Evolutionary conservation across 2,797 vertebrate genomes (phyloP).

Genomic region (Xenentodon cancila): DNA sequence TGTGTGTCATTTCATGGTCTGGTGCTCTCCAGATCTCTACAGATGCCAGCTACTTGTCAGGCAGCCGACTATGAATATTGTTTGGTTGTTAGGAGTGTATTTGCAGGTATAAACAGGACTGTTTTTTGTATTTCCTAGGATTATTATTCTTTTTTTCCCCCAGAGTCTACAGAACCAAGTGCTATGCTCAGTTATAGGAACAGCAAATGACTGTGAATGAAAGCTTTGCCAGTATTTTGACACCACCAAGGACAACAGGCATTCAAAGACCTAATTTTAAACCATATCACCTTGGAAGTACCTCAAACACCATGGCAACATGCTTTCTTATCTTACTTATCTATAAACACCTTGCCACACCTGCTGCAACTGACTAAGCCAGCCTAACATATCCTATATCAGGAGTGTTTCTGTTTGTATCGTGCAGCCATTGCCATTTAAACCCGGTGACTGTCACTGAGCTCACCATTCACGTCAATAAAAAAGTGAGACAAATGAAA

Average conservation of each 20-base stretch:
- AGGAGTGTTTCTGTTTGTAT: conserved; percentile 69
- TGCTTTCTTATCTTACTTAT: conserved; percentile 80
- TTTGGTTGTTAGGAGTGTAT: no score
- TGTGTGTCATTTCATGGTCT: no score
- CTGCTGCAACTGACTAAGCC: conserved; percentile 73
- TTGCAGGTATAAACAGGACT: no score
- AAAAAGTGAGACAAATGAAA: conserved; percentile 19
- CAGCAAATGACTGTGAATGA: conserved; percentile 11
- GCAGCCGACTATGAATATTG: no score
- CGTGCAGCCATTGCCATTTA: conserved; percentile 27
- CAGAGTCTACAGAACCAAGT: conserved; percentile 18
- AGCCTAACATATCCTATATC: conserved; percentile 59
- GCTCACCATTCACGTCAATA: conserved; percentile 41
- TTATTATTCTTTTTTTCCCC: conserved; percentile 10
- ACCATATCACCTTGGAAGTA: conserved; percentile 78
- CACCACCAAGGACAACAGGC: conserved; percentile 71
- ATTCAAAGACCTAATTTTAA: conserved; percentile 67
- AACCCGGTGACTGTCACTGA: conserved; percentile 39
- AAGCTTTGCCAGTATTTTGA: conserved; percentile 50
- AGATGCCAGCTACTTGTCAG: no score
- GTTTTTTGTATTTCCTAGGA: no score
- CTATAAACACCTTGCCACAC: conserved; percentile 71
- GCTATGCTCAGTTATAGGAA: conserved; percentile 10
- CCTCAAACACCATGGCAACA: conserved; percentile 78
- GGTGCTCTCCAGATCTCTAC: no score